Evolutionary conservation across 1,140 invertebrate species (phyloP), one percentile per base, ranked within the genome.

Genomic region (Carposina sasakii): DNA sequence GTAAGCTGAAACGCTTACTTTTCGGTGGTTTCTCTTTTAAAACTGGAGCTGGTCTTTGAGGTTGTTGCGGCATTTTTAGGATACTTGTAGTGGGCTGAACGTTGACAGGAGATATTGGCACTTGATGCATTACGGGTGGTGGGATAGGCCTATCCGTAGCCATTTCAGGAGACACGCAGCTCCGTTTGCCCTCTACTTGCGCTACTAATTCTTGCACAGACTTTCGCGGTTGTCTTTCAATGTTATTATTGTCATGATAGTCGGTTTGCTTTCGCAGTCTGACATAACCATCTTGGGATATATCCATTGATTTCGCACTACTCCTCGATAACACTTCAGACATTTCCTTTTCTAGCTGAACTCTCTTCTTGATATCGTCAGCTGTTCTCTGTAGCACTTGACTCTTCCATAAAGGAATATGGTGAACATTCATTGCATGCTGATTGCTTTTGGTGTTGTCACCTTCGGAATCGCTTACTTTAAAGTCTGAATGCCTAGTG

Each of bases 191-290:
- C 65, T 89, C 87, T 16, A 88, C 87, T 64, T 85, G 78, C 2
- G 87, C 88, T 21, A 89, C 87, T 52, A 89, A 67, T 62, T 89
- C 88, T 62, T 88, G 88, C 0, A 89, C 88, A 1, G 87, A 87
- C 62, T 82, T 87, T 52, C 88, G 67, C 3, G 78, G 66, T 41
- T 72, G 71, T 42, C 67, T 62, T 37, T 75, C 76, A 23, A 67
- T 31, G 19, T 54, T 59, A 43, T 43, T 54, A 19, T 70, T 69
- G 41, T 76, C 68, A 20, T 58, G 60, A 57, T 74, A 68, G 40
- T 55, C 66, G 3, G 54, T 43, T 61, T 82, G 78, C 55, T 82
- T 85, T 30, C 66, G 64, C 31, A 85, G 69, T 59, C 77, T 85
- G 6, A 85, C 71, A 46, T 85, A 85, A n/a, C 83, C 82, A 48